Conservation (phyloP, 2,797 vertebrate species). For the Staurois parvus region DNA sequence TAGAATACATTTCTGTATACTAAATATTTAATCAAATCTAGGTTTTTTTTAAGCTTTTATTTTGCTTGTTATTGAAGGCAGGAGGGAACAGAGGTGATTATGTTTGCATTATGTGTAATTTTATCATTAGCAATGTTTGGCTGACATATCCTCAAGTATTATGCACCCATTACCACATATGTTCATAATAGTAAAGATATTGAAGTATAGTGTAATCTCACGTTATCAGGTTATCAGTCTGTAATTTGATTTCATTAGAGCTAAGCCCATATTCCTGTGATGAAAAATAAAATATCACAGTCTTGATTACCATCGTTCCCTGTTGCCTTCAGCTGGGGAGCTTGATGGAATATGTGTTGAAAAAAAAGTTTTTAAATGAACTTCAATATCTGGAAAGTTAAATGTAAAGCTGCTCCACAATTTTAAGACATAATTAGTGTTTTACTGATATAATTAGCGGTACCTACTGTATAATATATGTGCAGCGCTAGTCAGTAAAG, state of each 20-base stretch:
- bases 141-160: neutral
- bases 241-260: neutral
- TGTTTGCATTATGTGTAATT: constrained; percentile 25
- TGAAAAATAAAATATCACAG: constrained; percentile 14
- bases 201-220: constrained; percentile 2
- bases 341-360: neutral
- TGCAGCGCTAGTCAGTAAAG: too few relatives aligned
- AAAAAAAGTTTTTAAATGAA: constrained; percentile 2
- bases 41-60: too few relatives aligned
- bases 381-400: neutral
- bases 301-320: constrained; percentile 17
- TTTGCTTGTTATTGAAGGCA: neutral
- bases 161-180: constrained; percentile 5
- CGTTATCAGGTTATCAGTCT: constrained; percentile 5
- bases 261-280: neutral
- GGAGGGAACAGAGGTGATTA: neutral
- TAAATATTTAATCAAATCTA: too few relatives aligned
- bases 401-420: neutral
- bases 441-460: neutral
- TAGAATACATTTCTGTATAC: too few relatives aligned
- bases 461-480: too few relatives aligned
- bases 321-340: neutral
- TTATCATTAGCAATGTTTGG: neutral
- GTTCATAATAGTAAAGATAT: constrained; percentile 26
- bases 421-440: neutral